Evolutionary conservation across 1,140 invertebrate genomes (phyloP).

Genomic region (Pseudomyrmex sp.): DNA sequence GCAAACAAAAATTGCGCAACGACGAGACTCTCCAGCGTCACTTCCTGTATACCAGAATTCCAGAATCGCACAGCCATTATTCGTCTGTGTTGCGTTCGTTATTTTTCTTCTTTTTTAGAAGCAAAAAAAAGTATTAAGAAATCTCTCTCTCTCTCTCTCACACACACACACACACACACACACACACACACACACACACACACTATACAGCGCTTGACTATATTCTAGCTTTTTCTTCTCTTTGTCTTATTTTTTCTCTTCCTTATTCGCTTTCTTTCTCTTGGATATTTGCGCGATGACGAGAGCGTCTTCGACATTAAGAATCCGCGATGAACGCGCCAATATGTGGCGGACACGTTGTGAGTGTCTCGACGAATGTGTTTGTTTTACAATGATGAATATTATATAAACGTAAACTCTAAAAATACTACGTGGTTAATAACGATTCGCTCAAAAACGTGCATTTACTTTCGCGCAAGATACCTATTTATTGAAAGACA

Average conservation of each 20-base stretch:
- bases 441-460: constrained; percentile 5
- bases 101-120: constrained; percentile 29
- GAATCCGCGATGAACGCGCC: constrained; percentile 49
- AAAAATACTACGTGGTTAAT: not conserved
- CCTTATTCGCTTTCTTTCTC: not conserved
- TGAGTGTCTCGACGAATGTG: constrained; percentile 12
- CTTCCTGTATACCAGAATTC: constrained; percentile 57
- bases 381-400: constrained; percentile 28
- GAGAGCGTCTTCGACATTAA: constrained; percentile 40
- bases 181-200: not conserved
- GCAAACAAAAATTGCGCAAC: constrained; percentile 54
- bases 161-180: not conserved
- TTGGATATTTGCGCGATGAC: constrained; percentile 60
- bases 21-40: constrained; percentile 44
- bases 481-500: no score
- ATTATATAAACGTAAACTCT: constrained; percentile 21
- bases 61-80: constrained; percentile 38
- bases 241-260: not conserved
- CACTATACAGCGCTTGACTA: constrained; percentile 35
- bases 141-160: constrained; percentile 7
- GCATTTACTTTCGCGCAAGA: not conserved
- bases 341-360: constrained; percentile 49
- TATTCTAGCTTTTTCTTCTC: constrained; percentile 5
- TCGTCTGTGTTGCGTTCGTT: constrained; percentile 6
- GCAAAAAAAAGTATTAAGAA: constrained; percentile 49